Evolutionary conservation across 1,140 invertebrate species (phyloP).

Genomic region (Anoplolepis gracilipes): DNA sequence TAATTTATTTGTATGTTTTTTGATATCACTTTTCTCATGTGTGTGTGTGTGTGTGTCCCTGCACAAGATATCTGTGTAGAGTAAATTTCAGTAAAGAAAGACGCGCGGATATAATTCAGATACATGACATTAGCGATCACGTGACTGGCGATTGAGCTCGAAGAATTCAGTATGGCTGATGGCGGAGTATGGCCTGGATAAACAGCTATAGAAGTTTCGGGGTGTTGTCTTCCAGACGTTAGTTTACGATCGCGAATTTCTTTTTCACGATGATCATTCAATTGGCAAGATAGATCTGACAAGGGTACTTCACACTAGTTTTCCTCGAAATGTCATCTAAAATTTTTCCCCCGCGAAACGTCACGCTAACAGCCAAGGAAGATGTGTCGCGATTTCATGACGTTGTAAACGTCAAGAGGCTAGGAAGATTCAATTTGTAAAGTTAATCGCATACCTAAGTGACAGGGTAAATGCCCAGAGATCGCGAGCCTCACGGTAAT

Average conservation of each 20-base stretch:
- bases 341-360: neutral
- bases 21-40: too few relatives aligned
- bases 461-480: conserved; percentile 39
- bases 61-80: too few relatives aligned
- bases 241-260: neutral
- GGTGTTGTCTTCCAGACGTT: neutral
- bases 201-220: conserved; percentile 19
- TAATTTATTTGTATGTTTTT: too few relatives aligned
- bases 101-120: too few relatives aligned
- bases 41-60: too few relatives aligned
- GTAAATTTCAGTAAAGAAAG: too few relatives aligned
- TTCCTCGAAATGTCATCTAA: neutral
- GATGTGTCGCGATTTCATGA: conserved; percentile 34
- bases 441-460: neutral
- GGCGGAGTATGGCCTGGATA: conserved; percentile 36
- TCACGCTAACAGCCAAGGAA: neutral
- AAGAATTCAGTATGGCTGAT: conserved; percentile 50
- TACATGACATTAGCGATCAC: neutral
- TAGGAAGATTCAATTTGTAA: neutral
- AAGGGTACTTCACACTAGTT: neutral
- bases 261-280: neutral
- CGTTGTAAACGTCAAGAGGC: neutral
- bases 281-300: conserved; percentile 3
- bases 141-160: conserved; percentile 1
- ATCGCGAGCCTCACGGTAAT: conserved; percentile 42